phyloP scores from a whole-genome alignment of 30 jellyfish, hydroid and myxozoan species.

The Euphysa ruthae region DNA sequence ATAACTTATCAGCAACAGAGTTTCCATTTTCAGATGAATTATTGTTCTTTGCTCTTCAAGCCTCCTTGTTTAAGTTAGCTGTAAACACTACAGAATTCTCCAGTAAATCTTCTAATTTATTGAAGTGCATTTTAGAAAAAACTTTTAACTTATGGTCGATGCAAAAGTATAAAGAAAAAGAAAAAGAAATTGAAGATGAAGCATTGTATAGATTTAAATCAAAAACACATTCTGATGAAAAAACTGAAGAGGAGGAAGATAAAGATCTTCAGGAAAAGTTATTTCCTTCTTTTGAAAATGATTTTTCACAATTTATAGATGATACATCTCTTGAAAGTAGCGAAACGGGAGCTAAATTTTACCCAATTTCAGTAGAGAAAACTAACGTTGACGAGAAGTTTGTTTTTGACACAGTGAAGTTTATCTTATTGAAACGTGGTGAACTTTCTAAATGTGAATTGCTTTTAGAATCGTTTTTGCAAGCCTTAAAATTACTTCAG shows the following conservation, averaged over 20 bases:
- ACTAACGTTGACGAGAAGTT: slow-evolving; percentile 1
- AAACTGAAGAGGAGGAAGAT: slow-evolving; percentile 43
- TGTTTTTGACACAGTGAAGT: not conserved
- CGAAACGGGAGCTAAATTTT: not conserved
- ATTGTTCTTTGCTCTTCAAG: not conserved
- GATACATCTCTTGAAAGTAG: not conserved
- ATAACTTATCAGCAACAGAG: not conserved
- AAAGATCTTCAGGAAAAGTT: slow-evolving; percentile 18
- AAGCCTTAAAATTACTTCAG: not conserved
- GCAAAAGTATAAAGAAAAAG: not conserved
- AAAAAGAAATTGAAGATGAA: slow-evolving; percentile 35
- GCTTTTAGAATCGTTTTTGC: not conserved
- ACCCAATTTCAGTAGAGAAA: not conserved
- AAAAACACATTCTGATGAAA: slow-evolving; percentile 41
- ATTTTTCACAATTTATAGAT: slow-evolving; percentile 28
- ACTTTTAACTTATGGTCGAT: not conserved
- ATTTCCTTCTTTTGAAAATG: slow-evolving; percentile 60
- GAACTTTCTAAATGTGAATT: no score
- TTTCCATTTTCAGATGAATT: not conserved
- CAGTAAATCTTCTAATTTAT: not conserved
- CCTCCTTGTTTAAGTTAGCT: not conserved
- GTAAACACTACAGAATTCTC: not conserved
- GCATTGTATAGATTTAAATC: slow-evolving; percentile 46
- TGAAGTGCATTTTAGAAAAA: not conserved
- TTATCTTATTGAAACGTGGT: not conserved